Conservation (phyloP, 2,888 invertebrate species). For the Pammene aurita region DNA sequence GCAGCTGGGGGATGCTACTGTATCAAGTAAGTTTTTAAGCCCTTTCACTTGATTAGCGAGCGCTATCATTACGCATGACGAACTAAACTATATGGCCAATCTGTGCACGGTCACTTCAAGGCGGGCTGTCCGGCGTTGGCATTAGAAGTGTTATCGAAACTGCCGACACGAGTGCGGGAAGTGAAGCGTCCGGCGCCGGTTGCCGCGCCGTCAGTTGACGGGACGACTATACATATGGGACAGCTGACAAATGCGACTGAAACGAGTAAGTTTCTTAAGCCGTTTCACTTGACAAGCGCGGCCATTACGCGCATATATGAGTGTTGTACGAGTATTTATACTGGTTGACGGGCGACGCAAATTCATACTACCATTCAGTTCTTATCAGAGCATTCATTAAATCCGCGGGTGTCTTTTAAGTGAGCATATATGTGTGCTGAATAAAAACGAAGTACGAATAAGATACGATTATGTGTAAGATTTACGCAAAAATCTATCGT, state of each 20-base stretch:
- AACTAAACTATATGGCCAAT: too few relatives aligned
- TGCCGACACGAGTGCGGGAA: constrained; percentile 90
- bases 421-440: too few relatives aligned
- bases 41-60: constrained; percentile 73
- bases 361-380: too few relatives aligned
- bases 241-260: constrained; percentile 80
- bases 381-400: too few relatives aligned
- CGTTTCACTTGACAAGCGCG: constrained; percentile 80
- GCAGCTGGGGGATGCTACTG: constrained; percentile 80
- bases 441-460: too few relatives aligned
- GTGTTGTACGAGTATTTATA: too few relatives aligned
- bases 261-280: constrained; percentile 56
- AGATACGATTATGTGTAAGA: too few relatives aligned
- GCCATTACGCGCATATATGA: too few relatives aligned
- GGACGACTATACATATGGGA: constrained; percentile 88
- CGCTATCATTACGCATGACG: too few relatives aligned
- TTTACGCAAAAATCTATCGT: too few relatives aligned
- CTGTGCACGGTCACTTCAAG: constrained; percentile 98
- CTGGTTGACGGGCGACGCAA: too few relatives aligned
- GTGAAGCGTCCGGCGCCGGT: constrained; percentile 57
- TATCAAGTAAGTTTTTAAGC: constrained; percentile 56
- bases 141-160: constrained; percentile 96
- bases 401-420: too few relatives aligned
- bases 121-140: constrained; percentile 99
- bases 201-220: constrained; percentile 64